Evolutionary conservation across 2,888 invertebrate species (phyloP).

Genomic region (Xanthia togata): DNA sequence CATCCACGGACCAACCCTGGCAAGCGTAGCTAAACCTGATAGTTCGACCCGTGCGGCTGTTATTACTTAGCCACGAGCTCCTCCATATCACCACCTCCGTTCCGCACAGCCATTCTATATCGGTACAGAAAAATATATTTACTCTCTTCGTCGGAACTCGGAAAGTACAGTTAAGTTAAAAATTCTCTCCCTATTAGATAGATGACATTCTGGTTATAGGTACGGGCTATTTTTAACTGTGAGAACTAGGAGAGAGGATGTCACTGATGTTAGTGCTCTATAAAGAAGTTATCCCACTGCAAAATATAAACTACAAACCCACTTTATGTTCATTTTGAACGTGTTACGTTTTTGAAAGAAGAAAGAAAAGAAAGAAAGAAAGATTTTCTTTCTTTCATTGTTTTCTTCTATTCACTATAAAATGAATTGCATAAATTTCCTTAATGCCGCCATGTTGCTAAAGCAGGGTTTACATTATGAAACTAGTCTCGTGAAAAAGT

Average conservation of each 20-base stretch:
- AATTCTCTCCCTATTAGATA: background rate
- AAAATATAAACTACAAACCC: constrained; percentile 15
- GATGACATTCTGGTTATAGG: constrained; percentile 10
- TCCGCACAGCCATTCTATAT: too few species aligned
- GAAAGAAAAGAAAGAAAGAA: too few species aligned
- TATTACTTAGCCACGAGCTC: background rate
- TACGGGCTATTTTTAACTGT: constrained; percentile 26
- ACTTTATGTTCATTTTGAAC: constrained; percentile 10
- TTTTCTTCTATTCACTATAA: too few species aligned
- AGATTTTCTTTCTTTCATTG: too few species aligned
- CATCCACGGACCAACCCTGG: background rate
- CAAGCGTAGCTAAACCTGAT: background rate
- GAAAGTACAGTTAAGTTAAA: background rate
- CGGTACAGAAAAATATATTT: too few species aligned
- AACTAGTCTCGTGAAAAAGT: too few species aligned
- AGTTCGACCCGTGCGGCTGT: background rate
- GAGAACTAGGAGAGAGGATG: background rate
- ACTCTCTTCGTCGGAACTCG: background rate
- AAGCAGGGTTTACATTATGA: too few species aligned
- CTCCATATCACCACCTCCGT: too few species aligned
- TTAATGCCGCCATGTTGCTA: too few species aligned
- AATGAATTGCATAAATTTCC: too few species aligned
- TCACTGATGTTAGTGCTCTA: constrained; percentile 14
- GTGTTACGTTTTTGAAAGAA: constrained; percentile 6
- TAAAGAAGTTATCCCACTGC: constrained; percentile 24